Evolutionary conservation across 2,113 vertebrate species (phyloP).

Genomic region (Heterocephalus glaber): DNA sequence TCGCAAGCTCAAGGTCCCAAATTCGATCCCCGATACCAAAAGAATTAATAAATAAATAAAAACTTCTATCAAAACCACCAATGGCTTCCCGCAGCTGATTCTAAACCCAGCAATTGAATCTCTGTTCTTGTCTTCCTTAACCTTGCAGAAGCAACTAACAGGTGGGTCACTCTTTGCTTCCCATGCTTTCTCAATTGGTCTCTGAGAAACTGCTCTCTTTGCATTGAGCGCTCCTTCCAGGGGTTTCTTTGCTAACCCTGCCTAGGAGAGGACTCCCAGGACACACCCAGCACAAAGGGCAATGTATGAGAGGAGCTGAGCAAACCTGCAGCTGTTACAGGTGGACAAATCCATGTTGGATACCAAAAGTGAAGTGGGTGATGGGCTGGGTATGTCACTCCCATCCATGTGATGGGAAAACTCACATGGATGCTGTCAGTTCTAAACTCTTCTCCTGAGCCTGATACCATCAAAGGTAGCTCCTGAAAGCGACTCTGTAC

Average conservation of each 20-base stretch:
- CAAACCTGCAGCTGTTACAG: background rate
- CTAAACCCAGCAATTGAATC: background rate
- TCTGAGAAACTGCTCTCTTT: background rate
- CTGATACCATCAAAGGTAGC: background rate
- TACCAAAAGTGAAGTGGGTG: background rate
- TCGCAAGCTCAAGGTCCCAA: too few relatives aligned
- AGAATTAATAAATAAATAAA: background rate
- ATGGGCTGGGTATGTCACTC: background rate
- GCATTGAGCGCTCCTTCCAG: background rate
- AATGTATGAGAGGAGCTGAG: background rate
- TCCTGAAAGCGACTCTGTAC: background rate
- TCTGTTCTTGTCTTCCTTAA: background rate
- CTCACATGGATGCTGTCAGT: accelerated
- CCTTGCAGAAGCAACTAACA: background rate
- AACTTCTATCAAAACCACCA: background rate
- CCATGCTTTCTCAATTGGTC: background rate
- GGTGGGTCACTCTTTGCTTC: background rate
- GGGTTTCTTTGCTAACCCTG: background rate
- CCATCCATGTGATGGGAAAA: background rate
- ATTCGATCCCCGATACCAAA: too few relatives aligned
- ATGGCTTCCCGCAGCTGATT: background rate
- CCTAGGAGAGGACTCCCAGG: background rate
- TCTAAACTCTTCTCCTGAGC: background rate
- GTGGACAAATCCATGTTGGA: background rate
- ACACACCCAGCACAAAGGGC: background rate